Percentiles rank a stretch among this genome's conserved stretches.
phyloP scores from a whole-genome alignment of 2,888 invertebrate genomes.

The Minunthozetes semirufus region DNA sequence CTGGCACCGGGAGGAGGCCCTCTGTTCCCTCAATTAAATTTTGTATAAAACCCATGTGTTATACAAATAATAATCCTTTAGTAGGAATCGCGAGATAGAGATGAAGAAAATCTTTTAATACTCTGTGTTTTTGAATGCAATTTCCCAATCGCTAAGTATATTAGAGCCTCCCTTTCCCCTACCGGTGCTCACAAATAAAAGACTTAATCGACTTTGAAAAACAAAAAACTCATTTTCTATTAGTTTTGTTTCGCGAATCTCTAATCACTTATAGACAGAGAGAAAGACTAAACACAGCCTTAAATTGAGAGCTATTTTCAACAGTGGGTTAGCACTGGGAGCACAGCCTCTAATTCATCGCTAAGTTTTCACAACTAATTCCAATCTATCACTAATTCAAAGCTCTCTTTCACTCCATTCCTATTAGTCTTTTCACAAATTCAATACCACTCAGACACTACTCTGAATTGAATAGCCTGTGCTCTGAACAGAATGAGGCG shows the following conservation, averaged over 20 bases:
- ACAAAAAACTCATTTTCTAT: not conserved
- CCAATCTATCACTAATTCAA: not conserved
- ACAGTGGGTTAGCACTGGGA: too few relatives aligned
- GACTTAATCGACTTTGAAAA: constrained; percentile 22
- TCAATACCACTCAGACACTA: not conserved
- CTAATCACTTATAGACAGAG: not conserved
- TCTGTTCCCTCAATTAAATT: not conserved
- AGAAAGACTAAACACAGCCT: too few relatives aligned
- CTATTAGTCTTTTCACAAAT: not conserved
- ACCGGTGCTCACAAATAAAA: not conserved
- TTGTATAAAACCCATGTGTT: not conserved
- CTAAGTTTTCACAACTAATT: not conserved
- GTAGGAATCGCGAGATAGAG: not conserved
- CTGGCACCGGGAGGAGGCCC: too few relatives aligned
- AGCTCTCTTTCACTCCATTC: not conserved
- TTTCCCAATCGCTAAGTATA: not conserved
- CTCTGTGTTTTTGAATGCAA: not conserved
- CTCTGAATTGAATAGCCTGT: not conserved
- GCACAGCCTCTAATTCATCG: not conserved
- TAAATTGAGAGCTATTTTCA: too few relatives aligned
- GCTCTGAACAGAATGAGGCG: not conserved
- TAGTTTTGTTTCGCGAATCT: not conserved
- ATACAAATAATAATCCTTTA: constrained; percentile 20
- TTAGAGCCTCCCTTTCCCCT: not conserved
- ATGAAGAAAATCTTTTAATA: not conserved